Percentiles rank a stretch among this genome's conserved stretches.
Conservation (phyloP, 1,140 invertebrate species). For the Notospermus geniculatus region DNA sequence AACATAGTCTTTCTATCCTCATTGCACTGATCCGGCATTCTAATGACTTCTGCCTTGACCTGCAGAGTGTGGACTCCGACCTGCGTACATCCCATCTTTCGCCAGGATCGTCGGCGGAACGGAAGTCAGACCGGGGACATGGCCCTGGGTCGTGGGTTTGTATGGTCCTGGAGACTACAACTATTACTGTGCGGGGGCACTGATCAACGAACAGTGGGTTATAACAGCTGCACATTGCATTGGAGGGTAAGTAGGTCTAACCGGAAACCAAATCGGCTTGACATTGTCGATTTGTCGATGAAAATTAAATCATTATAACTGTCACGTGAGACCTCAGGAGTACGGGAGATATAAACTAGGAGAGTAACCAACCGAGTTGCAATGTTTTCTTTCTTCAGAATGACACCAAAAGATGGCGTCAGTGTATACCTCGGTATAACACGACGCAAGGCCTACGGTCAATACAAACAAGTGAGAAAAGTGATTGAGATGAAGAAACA, state of each 20-base stretch:
- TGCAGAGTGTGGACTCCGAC: slow-evolving; percentile 1
- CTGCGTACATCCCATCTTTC: not conserved
- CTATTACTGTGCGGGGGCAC: slow-evolving; percentile 64
- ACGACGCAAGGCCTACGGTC: not conserved
- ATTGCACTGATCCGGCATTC: no score
- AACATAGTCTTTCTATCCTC: no score
- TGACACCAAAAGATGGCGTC: not conserved
- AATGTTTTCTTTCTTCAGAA: slow-evolving; percentile 1
- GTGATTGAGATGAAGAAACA: not conserved
- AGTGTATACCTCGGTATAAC: not conserved
- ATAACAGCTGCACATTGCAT: slow-evolving; percentile 72
- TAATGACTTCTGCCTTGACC: no score
- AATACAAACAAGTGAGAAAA: slow-evolving; percentile 1
- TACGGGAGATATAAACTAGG: not conserved
- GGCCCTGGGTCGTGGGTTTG: slow-evolving; percentile 36
- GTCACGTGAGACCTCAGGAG: not conserved
- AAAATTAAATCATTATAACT: no score
- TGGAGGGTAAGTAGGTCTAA: slow-evolving; percentile 37
- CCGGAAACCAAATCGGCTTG: not conserved
- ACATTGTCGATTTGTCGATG: not conserved
- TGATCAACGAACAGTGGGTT: slow-evolving; percentile 64
- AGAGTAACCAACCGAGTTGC: no score
- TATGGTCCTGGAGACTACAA: slow-evolving; percentile 28
- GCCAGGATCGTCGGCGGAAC: slow-evolving; percentile 37
- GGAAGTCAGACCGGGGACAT: slow-evolving; percentile 27